phyloP scores from a whole-genome alignment of 2,888 invertebrate genomes.

The Callimorpha dominula region DNA sequence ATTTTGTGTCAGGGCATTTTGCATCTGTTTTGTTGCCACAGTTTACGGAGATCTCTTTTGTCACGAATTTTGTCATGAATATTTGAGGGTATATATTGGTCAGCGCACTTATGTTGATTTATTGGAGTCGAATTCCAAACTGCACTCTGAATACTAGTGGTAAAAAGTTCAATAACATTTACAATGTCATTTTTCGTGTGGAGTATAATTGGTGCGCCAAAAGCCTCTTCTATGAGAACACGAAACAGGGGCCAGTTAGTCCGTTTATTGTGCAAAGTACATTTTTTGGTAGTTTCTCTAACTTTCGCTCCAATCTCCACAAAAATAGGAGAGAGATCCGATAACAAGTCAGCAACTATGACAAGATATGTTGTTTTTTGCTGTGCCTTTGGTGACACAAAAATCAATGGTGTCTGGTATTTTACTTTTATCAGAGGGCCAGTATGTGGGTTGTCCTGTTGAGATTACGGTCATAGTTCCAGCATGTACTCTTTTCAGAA shows the following conservation, averaged over 20 bases:
- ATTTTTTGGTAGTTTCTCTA: neutral
- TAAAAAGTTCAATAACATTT: slow-evolving; percentile 3
- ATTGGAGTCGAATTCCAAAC: no score
- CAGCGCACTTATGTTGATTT: no score
- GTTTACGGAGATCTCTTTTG: neutral
- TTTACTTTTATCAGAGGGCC: slow-evolving; percentile 11
- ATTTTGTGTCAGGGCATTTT: slow-evolving; percentile 1
- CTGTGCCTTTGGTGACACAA: neutral
- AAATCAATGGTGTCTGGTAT: slow-evolving; percentile 3
- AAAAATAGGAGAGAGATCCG: slow-evolving; percentile 4
- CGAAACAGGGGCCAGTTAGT: slow-evolving; percentile 6
- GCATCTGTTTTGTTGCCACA: slow-evolving; percentile 4
- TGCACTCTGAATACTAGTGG: neutral
- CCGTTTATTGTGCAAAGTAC: slow-evolving; percentile 1
- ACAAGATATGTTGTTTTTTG: no score
- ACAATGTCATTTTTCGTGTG: neutral
- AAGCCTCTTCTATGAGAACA: neutral
- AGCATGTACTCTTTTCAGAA: neutral
- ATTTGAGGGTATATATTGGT: no score
- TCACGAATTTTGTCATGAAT: neutral
- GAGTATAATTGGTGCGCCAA: neutral
- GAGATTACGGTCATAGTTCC: neutral
- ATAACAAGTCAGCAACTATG: no score
- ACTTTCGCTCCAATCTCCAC: neutral
- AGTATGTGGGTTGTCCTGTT: slow-evolving; percentile 6